Evolutionary conservation across 2,797 vertebrate genomes (phyloP), one percentile per base, ranked within the genome.

Genomic region (Eulemur mongoz): DNA sequence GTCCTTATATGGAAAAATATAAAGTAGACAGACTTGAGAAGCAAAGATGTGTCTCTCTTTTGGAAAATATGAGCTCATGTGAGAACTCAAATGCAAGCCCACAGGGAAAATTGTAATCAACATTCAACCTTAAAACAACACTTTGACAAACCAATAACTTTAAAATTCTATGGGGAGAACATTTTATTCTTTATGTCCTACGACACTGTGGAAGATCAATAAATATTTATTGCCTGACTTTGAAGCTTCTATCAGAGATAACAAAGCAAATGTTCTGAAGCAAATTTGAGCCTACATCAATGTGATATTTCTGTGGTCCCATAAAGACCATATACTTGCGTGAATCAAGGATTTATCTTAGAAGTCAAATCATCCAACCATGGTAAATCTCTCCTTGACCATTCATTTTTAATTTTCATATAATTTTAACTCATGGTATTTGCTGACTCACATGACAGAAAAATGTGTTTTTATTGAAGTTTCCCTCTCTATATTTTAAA

Each of bases 401-500:
- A 59, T 25, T 78, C 45, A 11, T 48, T 59, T 72, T 65, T 23
- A 54, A 72, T 89, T 69, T 91, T 85, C 35, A 61, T 52, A 9
- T 78, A 67, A 73, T 15, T 54, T 52, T 67, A 30, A 23, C 43
- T 45, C 59, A 35, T 25, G 4, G 23, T 6, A 25, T 75, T 73
- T 90, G 57, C 57, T 69, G 27, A 90, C 81, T 87, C 30, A 32
- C 12, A 12, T 1, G 14, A 75, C 38, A 75, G 10, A 83, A 91
- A 84, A 78, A 25, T 54, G 22, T 35, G 15, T 18, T 65, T 85
- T 69, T 72, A 78, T 30, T 85, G 32, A 92, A 11, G 7, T 40
- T 89, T 80, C 45, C 43, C 32, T 63, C 14, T 83, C 63, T 70
- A 13, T 38, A 59, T 96, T 72, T 43, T 30, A 52, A 90, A 69